phyloP scores from a whole-genome alignment of 2,113 vertebrate species.

The Jaculus jaculus region DNA sequence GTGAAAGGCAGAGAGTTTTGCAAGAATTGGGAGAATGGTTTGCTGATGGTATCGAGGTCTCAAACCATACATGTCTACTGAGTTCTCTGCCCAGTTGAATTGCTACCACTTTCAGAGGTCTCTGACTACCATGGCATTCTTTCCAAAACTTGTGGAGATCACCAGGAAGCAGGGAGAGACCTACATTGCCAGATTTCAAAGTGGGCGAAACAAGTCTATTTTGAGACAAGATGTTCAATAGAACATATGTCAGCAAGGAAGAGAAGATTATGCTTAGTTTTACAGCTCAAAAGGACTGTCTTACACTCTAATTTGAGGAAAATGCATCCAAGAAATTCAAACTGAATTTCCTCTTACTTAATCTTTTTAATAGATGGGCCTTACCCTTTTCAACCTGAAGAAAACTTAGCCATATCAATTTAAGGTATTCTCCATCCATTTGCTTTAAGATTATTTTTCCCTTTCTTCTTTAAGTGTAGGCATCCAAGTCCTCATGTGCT shows the following conservation, averaged over 20 bases:
- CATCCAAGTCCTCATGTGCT: neutral
- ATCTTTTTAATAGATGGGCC: constrained; percentile 40
- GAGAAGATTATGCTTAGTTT: constrained; percentile 68
- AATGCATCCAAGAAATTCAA: constrained; percentile 30
- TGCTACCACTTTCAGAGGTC: constrained; percentile 36
- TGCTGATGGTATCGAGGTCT: constrained; percentile 36
- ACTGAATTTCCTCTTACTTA: constrained; percentile 33
- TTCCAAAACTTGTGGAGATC: constrained; percentile 58
- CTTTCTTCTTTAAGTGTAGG: neutral
- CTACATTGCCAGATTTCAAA: constrained; percentile 71
- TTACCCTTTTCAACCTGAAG: constrained; percentile 4
- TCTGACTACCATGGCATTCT: constrained; percentile 30
- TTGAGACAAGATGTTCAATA: constrained; percentile 75
- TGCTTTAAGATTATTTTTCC: neutral
- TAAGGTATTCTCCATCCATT: neutral
- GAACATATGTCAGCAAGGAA: constrained; percentile 77
- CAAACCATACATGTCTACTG: constrained; percentile 52
- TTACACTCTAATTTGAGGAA: constrained; percentile 58
- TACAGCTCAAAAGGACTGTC: constrained; percentile 58
- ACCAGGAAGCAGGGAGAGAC: constrained; percentile 43
- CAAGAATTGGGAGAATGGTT: neutral
- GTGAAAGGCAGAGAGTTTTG: neutral
- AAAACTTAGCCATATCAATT: neutral
- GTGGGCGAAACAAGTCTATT: constrained; percentile 75
- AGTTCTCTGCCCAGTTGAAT: constrained; percentile 39